Conservation (phyloP, 2,888 invertebrate genomes). For the Leptopilina myrica region DNA sequence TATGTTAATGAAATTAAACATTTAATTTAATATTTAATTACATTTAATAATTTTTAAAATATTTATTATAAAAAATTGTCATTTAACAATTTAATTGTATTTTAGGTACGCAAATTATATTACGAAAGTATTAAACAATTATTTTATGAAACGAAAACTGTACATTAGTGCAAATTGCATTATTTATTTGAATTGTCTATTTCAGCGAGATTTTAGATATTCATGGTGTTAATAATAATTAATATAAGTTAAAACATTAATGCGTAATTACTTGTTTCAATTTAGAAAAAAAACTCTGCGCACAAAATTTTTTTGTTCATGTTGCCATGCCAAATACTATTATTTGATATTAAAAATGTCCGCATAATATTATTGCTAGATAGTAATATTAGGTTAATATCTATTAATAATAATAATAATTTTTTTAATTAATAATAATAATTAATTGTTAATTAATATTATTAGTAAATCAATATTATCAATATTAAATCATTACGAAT, state of each 20-base stretch:
- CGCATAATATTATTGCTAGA: neutral
- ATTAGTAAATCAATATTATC: too few relatives aligned
- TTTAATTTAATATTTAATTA: too few relatives aligned
- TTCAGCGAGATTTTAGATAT: neutral
- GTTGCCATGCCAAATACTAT: slow-evolving; percentile 40
- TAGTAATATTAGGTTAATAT: too few relatives aligned
- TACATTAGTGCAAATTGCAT: neutral
- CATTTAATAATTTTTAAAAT: too few relatives aligned
- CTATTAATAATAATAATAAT: too few relatives aligned
- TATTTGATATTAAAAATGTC: slow-evolving; percentile 2
- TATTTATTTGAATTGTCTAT: slow-evolving; percentile 13
- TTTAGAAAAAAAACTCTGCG: slow-evolving; percentile 15
- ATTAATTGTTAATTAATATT: too few relatives aligned
- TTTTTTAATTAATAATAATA: too few relatives aligned
- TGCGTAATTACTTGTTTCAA: neutral
- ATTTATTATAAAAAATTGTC: too few relatives aligned
- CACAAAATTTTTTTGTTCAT: slow-evolving; percentile 33
- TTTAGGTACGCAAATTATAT: too few relatives aligned
- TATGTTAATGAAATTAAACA: too few relatives aligned
- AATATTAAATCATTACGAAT: too few relatives aligned
- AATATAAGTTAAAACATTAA: neutral
- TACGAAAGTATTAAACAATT: neutral
- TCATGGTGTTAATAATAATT: neutral
- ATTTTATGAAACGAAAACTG: neutral
- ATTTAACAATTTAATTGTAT: too few relatives aligned